Evolutionary conservation across 1,140 invertebrate genomes (phyloP).

Genomic region (Zaprionus vittiger): DNA sequence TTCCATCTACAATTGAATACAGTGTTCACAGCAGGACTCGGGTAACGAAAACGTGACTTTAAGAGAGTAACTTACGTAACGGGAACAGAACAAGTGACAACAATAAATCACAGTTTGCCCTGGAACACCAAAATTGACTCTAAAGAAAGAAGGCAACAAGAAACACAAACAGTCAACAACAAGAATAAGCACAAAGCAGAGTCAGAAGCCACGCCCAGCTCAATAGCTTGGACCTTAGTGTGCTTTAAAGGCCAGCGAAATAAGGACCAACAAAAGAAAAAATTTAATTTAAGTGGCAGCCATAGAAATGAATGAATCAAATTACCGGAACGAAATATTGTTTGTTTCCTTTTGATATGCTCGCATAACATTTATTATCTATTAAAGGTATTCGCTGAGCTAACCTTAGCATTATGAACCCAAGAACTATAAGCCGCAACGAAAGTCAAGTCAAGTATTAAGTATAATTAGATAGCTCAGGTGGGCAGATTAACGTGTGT

Average conservation of each 20-base stretch:
- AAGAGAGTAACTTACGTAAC: slow-evolving; percentile 1
- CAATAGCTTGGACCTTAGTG: neutral
- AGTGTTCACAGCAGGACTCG: slow-evolving; percentile 8
- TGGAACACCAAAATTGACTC: slow-evolving; percentile 4
- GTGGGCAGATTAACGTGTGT: neutral
- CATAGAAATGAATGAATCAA: slow-evolving; percentile 31
- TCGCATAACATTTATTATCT: slow-evolving; percentile 7
- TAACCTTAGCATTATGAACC: too few species aligned
- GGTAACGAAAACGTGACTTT: slow-evolving; percentile 48
- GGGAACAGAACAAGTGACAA: slow-evolving; percentile 1
- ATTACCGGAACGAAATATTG: slow-evolving; percentile 8
- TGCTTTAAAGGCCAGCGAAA: slow-evolving; percentile 28
- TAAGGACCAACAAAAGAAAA: slow-evolving; percentile 12
- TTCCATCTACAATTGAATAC: slow-evolving; percentile 32
- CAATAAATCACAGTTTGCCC: slow-evolving; percentile 58
- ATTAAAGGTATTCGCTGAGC: neutral
- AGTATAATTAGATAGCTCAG: neutral
- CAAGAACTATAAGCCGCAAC: too few species aligned
- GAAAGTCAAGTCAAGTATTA: neutral
- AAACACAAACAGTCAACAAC: slow-evolving; percentile 6
- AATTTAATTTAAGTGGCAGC: slow-evolving; percentile 33
- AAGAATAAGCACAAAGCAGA: slow-evolving; percentile 29
- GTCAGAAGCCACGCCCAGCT: neutral
- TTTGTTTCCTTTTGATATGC: neutral
- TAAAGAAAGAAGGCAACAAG: neutral